Percentiles rank a stretch among this genome's conserved stretches.
Evolutionary conservation across 1,140 invertebrate species (phyloP).

Genomic region (Aphaenogaster floridana): DNA sequence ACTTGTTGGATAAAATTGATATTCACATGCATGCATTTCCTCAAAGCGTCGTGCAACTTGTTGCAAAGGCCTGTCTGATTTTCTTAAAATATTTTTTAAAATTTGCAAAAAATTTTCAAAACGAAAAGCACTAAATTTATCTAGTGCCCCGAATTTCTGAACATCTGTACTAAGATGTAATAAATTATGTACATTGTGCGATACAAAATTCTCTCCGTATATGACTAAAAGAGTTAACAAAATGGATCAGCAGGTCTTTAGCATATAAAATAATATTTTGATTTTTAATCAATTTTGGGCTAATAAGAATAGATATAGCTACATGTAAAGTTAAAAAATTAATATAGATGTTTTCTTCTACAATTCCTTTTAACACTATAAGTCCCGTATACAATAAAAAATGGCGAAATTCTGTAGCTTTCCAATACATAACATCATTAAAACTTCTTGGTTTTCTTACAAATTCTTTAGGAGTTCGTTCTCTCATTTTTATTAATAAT

Average conservation of each 20-base stretch:
- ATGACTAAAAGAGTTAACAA: constrained; percentile 1
- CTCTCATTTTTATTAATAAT: too few species aligned
- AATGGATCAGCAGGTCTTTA: background rate
- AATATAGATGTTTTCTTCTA: background rate
- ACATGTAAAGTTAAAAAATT: background rate
- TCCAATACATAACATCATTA: too few species aligned
- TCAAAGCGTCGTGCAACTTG: background rate
- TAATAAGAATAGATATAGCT: background rate
- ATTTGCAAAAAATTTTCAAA: constrained; percentile 8
- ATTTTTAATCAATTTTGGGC: constrained; percentile 1
- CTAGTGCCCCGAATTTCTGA: background rate
- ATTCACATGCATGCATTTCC: constrained; percentile 5
- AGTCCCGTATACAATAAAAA: background rate
- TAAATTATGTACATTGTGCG: background rate
- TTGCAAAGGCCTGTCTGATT: background rate
- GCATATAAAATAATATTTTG: constrained; percentile 6
- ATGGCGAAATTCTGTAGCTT: background rate
- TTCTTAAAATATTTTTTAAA: constrained; percentile 5
- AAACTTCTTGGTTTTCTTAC: too few species aligned
- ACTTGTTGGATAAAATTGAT: background rate
- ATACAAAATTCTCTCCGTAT: background rate
- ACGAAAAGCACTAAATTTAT: background rate
- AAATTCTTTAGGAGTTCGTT: too few species aligned
- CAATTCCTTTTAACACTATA: background rate
- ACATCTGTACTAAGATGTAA: background rate